Evolutionary conservation across 2,888 invertebrate species (phyloP).

Genomic region (Siphlonurus alternatus): DNA sequence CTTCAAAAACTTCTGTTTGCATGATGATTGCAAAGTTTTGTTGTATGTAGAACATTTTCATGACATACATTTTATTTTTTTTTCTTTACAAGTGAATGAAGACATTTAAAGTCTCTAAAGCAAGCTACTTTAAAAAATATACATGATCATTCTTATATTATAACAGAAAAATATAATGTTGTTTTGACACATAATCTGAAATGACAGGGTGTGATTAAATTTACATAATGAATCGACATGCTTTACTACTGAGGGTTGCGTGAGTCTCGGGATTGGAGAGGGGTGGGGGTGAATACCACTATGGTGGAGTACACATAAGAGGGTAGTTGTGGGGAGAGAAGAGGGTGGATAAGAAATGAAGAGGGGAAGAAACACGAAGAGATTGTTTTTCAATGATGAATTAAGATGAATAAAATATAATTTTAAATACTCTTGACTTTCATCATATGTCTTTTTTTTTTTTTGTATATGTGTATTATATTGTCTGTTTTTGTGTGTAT

Average conservation of each 20-base stretch:
- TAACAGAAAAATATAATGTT: neutral
- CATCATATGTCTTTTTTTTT: too few relatives aligned
- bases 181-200: slow-evolving; percentile 2
- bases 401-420: neutral
- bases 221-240: neutral
- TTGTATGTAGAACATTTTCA: too few relatives aligned
- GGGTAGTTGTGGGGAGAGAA: neutral
- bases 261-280: neutral
- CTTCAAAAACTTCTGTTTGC: neutral
- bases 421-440: neutral
- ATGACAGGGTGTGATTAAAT: slow-evolving; percentile 1
- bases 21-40: neutral
- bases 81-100: too few relatives aligned
- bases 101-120: neutral
- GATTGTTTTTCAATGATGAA: neutral
- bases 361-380: neutral
- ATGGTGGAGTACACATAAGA: neutral
- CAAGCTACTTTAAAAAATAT: neutral
- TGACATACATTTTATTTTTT: too few relatives aligned
- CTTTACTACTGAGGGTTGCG: neutral
- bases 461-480: too few relatives aligned
- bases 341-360: neutral
- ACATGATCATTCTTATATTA: neutral
- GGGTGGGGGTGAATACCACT: neutral
- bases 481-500: too few relatives aligned